Conservation (phyloP, 1,140 invertebrate species). For the Meteorus sp. region DNA sequence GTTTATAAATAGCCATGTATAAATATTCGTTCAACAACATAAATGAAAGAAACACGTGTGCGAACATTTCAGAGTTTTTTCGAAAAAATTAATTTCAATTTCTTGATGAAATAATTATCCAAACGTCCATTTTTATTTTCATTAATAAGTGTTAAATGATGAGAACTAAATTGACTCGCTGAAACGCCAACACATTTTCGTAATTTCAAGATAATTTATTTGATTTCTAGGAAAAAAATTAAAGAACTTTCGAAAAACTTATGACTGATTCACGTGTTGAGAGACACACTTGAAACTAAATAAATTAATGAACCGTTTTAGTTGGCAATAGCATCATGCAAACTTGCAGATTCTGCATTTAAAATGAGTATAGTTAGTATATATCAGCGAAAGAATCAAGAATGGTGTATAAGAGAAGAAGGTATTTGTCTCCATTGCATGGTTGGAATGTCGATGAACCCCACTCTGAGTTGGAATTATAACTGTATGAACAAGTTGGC, state of each 20-base stretch:
- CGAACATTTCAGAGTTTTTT: neutral
- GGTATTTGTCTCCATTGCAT: conserved; percentile 16
- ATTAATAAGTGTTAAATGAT: too few species aligned
- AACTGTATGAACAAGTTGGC: conserved; percentile 39
- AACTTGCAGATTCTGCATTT: neutral
- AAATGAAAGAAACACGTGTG: neutral
- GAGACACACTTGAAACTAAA: neutral
- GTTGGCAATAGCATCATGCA: neutral
- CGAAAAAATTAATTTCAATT: neutral
- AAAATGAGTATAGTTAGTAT: too few species aligned
- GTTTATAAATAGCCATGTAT: conserved; percentile 10
- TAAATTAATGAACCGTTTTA: conserved; percentile 8
- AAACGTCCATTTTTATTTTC: too few species aligned
- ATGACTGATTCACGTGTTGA: neutral
- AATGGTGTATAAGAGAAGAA: neutral
- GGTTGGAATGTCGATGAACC: conserved; percentile 28
- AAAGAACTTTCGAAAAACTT: neutral
- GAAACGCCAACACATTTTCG: too few species aligned
- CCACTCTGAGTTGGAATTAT: conserved; percentile 36
- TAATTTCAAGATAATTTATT: too few species aligned
- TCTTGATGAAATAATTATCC: too few species aligned
- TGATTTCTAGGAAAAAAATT: too few species aligned
- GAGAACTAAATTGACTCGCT: too few species aligned
- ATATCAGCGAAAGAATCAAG: too few species aligned
- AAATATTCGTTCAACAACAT: too few species aligned